A percentile compares a stretch with the other conserved stretches of the same genome.
Evolutionary conservation across 1,140 invertebrate species (phyloP).

Genomic region (Bilobella aurantiaca): DNA sequence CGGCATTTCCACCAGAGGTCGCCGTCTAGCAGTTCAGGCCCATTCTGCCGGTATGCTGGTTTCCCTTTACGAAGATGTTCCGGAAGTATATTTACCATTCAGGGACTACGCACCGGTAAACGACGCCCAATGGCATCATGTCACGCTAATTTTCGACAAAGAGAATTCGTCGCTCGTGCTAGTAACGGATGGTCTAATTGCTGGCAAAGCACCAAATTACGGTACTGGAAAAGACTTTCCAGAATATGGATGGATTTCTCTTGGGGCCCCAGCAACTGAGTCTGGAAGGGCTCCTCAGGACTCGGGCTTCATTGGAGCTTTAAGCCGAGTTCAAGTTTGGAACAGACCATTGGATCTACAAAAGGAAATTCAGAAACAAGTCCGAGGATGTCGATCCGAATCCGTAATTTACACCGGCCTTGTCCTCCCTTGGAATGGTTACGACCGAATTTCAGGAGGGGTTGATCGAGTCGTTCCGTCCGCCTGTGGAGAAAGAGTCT

Average conservation of each 20-base stretch:
- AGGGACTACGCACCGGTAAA: conserved; percentile 85
- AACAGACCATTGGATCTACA: conserved; percentile 77
- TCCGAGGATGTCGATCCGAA: conserved; percentile 74
- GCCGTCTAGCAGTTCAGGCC: conserved; percentile 71
- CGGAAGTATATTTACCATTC: conserved; percentile 83
- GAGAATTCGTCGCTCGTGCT: conserved; percentile 65
- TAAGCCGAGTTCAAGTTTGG: conserved; percentile 93
- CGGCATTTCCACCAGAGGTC: conserved; percentile 49
- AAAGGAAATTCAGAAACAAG: conserved; percentile 83
- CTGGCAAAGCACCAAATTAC: conserved; percentile 75
- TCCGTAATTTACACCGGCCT: conserved; percentile 77
- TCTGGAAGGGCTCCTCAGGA: conserved; percentile 62
- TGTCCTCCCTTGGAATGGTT: conserved; percentile 82
- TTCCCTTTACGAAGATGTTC: conserved; percentile 72
- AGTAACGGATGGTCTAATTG: conserved; percentile 85
- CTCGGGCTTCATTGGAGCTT: conserved; percentile 82
- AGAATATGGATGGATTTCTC: conserved; percentile 74
- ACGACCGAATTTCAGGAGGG: conserved; percentile 75
- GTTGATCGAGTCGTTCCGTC: conserved; percentile 85
- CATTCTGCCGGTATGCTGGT: conserved; percentile 81
- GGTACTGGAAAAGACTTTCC: conserved; percentile 65
- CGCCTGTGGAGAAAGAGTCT: conserved; percentile 74
- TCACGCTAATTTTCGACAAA: conserved; percentile 66
- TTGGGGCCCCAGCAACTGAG: conserved; percentile 64
- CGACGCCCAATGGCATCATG: conserved; percentile 93